Evolutionary conservation across 2,888 invertebrate species (phyloP), one percentile per base, ranked within the genome.

Genomic region (Apomyelois bistriatella): DNA sequence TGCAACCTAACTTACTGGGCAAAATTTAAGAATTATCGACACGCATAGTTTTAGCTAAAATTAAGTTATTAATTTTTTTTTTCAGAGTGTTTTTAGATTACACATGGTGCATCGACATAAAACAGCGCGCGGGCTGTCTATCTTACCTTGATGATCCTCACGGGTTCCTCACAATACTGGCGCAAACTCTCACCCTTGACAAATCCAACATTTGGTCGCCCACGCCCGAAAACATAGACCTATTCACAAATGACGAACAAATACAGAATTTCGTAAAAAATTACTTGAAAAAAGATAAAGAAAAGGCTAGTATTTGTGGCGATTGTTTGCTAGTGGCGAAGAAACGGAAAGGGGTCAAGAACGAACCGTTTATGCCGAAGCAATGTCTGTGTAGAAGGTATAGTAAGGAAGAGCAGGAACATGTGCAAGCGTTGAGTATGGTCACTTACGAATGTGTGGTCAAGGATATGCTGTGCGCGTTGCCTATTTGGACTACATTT

Each of bases 101-200:
- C 64, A 93, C 93, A 0, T 93, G 93, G 65, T 93, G 94, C 41
- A 90, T 98, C 37, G 95, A 95, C 72, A 95, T 98, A 10, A 98
- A 98, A 74, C 97, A 97, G 72, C 93, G 96, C 62, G 97, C 96
- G 1, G 98, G 98, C 9, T 96, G 97, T 70, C 91, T 98, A 6
- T 96, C 97, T 0, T 96, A 98, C 81, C 82, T 93, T 13, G 95
- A 95, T 76, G 98, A 98, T 87, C 97, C 97, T 0, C 90, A 93
- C 66, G 95, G 96, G 1, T 94, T 94, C 72, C 93, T 94, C 71
- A 95, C 95, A 60, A 91, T 96, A 52, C 85, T 96, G 48, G 95
- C 96, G 0, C 94, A 95, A 68, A 94, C 95, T 0, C 79, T 96
- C n/a, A 96, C 96, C 0, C 92, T 95, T 30, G 95, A 95, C 64